phyloP scores from a whole-genome alignment of 1,140 invertebrate genomes.

The Brachionus asplanchnoidis region DNA sequence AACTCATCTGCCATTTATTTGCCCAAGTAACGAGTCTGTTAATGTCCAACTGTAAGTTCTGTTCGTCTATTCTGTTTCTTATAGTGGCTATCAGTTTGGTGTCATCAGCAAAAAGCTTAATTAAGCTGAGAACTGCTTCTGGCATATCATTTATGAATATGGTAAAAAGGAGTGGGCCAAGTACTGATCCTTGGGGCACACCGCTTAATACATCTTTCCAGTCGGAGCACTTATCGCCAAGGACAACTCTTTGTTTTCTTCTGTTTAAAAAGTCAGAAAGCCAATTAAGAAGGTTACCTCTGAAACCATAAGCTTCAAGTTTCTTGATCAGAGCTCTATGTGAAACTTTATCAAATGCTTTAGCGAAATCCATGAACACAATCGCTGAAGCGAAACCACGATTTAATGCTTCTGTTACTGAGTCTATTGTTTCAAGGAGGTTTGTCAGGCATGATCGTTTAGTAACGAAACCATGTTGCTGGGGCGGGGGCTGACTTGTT shows the following conservation, averaged over 20 bases:
- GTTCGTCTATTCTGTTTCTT: too few relatives aligned
- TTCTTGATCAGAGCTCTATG: constrained; percentile 43
- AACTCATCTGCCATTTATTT: too few relatives aligned
- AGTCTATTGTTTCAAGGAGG: constrained; percentile 12
- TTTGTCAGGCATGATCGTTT: not conserved
- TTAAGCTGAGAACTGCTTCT: too few relatives aligned
- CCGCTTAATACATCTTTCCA: constrained; percentile 22
- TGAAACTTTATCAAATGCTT: constrained; percentile 43
- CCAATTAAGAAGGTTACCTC: too few relatives aligned
- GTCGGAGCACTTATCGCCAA: constrained; percentile 35
- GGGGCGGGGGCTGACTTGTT: too few relatives aligned
- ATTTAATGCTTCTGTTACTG: not conserved
- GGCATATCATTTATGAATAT: too few relatives aligned
- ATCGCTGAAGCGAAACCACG: constrained; percentile 38
- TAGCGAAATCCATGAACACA: constrained; percentile 36
- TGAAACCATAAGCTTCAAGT: too few relatives aligned
- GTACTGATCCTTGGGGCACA: constrained; percentile 44
- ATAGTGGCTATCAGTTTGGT: too few relatives aligned
- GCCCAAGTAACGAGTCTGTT: too few relatives aligned
- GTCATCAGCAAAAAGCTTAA: too few relatives aligned
- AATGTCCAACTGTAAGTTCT: too few relatives aligned
- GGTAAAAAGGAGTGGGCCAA: too few relatives aligned
- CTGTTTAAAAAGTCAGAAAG: constrained; percentile 28
- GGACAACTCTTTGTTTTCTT: constrained; percentile 33
- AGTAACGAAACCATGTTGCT: constrained; percentile 9